These are phyloP conservation scores for Drosophila lutescens DNA, from an alignment of 2,888 invertebrate genomes.

Conservation along the genomic window DNA sequence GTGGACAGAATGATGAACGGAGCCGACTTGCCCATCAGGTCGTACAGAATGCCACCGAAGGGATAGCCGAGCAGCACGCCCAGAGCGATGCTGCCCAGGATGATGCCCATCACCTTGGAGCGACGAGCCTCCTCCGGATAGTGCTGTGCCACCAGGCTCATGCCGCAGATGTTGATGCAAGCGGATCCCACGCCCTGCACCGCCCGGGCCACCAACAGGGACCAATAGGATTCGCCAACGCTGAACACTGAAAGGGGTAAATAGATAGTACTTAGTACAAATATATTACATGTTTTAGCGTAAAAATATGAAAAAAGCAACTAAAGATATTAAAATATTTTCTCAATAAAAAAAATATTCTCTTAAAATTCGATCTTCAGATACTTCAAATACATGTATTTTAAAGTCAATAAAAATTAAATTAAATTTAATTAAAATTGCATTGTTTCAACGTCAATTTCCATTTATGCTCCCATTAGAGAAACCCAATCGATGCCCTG, in stretches of 20 bases:
- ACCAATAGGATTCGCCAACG: slow-evolving; percentile 88
- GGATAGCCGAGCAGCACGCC: slow-evolving; percentile 94
- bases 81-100: slow-evolving; percentile 91
- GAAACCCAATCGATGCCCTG: slow-evolving; percentile 1
- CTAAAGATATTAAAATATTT: too few species aligned
- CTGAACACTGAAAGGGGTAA: slow-evolving; percentile 87
- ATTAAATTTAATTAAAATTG: too few species aligned
- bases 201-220: slow-evolving; percentile 90
- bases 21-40: slow-evolving; percentile 89
- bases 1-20: slow-evolving; percentile 90
- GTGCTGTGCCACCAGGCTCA: slow-evolving; percentile 90
- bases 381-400: too few species aligned
- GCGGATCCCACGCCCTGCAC: slow-evolving; percentile 93
- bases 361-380: too few species aligned
- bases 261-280: background rate
- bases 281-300: too few species aligned
- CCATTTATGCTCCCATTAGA: background rate
- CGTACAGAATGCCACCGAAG: slow-evolving; percentile 91
- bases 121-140: slow-evolving; percentile 84
- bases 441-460: background rate
- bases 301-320: background rate
- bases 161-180: slow-evolving; percentile 91
- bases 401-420: too few species aligned
- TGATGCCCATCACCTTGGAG: slow-evolving; percentile 91
- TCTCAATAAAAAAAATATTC: too few species aligned